phyloP scores from a whole-genome alignment of 2,113 vertebrate genomes.

The Zootoca vivipara region DNA sequence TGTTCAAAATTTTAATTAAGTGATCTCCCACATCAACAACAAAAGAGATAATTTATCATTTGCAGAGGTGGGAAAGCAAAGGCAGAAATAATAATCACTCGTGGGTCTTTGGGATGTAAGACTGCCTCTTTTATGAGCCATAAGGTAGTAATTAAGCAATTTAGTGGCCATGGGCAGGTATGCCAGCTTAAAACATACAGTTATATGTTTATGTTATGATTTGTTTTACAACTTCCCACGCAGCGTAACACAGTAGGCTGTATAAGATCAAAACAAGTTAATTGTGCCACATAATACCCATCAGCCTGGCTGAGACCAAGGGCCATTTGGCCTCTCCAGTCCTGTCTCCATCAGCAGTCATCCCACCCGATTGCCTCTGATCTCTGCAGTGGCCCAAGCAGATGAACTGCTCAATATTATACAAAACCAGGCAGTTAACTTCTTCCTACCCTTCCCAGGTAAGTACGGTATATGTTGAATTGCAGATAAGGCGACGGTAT shows the following conservation, averaged over 20 bases:
- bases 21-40: conserved; percentile 42
- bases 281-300: conserved; percentile 4
- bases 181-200: conserved; percentile 23
- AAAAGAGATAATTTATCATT: conserved; percentile 64
- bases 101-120: conserved; percentile 44
- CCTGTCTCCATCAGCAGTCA: not conserved
- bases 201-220: conserved; percentile 20
- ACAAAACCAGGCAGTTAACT: not conserved
- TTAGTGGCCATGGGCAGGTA: conserved; percentile 52
- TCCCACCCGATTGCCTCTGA: not conserved
- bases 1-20: conserved; percentile 62
- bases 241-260: conserved; percentile 14
- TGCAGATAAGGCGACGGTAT: not conserved
- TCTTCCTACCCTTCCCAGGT: too few species aligned
- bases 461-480: not conserved
- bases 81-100: conserved; percentile 52
- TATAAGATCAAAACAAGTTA: not conserved
- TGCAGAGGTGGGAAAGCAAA: conserved; percentile 47
- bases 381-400: not conserved
- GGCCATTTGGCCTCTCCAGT: not conserved
- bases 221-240: not conserved
- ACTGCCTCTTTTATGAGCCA: conserved; percentile 68
- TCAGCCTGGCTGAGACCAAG: not conserved
- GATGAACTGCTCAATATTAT: not conserved
- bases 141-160: conserved; percentile 66